Evolutionary conservation across 37 sponge, comb jelly and placozoan genomes (phyloP).

Genomic region (Theonella swinhoei): DNA sequence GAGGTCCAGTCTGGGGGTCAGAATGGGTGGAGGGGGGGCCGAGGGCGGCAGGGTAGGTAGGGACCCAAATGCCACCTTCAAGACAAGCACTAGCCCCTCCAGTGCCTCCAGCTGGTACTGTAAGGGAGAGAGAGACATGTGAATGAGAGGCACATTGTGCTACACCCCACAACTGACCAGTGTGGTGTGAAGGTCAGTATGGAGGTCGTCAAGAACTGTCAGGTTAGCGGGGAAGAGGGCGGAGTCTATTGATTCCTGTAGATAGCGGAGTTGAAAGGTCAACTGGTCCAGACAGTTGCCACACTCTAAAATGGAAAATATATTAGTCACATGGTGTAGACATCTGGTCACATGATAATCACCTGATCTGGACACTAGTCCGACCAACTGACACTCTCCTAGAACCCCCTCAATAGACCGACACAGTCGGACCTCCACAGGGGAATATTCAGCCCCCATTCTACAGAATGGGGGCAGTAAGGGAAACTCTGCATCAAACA

Average conservation of each 20-base stretch:
- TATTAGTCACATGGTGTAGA: background rate
- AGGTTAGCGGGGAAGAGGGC: background rate
- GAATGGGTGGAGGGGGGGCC: background rate
- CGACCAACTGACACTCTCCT: background rate
- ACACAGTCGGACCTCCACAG: background rate
- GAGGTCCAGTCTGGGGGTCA: slow-evolving; percentile 15
- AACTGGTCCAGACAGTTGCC: slow-evolving; percentile 25
- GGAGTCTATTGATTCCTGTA: background rate
- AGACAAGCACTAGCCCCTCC: slow-evolving; percentile 6
- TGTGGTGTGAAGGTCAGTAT: background rate
- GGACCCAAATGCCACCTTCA: slow-evolving; percentile 12
- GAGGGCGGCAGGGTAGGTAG: background rate
- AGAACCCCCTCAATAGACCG: background rate
- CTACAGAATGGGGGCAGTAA: background rate
- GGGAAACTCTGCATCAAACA: background rate
- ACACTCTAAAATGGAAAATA: slow-evolving; percentile 17
- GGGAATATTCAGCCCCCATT: background rate
- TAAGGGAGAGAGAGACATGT: background rate
- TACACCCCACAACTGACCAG: background rate
- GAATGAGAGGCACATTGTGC: background rate
- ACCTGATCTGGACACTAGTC: background rate
- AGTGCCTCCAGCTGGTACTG: background rate
- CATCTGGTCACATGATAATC: background rate
- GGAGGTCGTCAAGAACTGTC: background rate
- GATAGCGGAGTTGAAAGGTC: background rate